phyloP scores from a whole-genome alignment of 2,888 invertebrate species.

The Pedicia rivosa region DNA sequence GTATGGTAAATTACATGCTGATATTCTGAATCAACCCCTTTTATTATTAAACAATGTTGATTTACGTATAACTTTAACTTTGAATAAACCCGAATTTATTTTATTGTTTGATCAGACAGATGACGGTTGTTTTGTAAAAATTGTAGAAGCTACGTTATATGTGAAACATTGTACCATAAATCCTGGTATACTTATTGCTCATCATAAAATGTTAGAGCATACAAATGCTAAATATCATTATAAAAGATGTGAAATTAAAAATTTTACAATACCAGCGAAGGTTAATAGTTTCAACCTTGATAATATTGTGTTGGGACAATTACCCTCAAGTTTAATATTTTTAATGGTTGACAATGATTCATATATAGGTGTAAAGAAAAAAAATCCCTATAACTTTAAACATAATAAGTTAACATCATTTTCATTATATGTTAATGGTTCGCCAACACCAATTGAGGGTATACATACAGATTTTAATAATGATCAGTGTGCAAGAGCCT shows the following conservation, averaged over 20 bases:
- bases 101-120: not conserved
- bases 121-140: not conserved
- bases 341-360: not conserved
- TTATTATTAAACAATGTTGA: slow-evolving; percentile 7
- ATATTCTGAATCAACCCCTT: slow-evolving; percentile 6
- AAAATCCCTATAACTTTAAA: slow-evolving; percentile 2
- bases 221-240: slow-evolving; percentile 5
- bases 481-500: not conserved
- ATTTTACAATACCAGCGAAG: not conserved
- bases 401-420: not conserved
- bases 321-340: too few relatives aligned
- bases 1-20: slow-evolving; percentile 2
- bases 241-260: slow-evolving; percentile 5
- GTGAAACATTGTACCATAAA: slow-evolving; percentile 2
- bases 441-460: not conserved
- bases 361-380: not conserved
- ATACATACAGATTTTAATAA: too few relatives aligned
- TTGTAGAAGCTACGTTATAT: slow-evolving; percentile 5
- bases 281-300: not conserved
- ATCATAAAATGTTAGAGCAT: slow-evolving; percentile 1
- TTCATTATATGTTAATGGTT: not conserved
- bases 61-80: not conserved
- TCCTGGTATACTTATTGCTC: slow-evolving; percentile 1
- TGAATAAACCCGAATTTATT: slow-evolving; percentile 4
- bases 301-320: not conserved